Evolutionary conservation across 2,888 invertebrate genomes (phyloP).

Genomic region (Phorcus lineatus): DNA sequence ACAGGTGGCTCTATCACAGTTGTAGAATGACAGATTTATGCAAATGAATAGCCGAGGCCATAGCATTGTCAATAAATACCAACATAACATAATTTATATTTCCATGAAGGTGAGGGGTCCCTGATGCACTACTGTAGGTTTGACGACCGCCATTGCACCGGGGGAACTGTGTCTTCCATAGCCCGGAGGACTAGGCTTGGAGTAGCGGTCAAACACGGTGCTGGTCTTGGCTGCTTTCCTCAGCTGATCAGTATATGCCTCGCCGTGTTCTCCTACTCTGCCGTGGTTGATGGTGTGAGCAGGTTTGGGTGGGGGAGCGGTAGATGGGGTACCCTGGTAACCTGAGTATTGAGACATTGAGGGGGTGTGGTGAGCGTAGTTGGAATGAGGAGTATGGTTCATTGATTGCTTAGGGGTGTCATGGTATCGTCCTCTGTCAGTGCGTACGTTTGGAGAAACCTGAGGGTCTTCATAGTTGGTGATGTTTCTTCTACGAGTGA

Average conservation of each 20-base stretch:
- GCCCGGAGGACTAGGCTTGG: slow-evolving; percentile 36
- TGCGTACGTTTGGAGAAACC: slow-evolving; percentile 39
- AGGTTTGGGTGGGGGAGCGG: slow-evolving; percentile 19
- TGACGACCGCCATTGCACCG: slow-evolving; percentile 51
- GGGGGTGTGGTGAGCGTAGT: neutral
- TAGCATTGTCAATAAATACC: too few species aligned
- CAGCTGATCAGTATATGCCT: slow-evolving; percentile 53
- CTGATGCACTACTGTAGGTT: slow-evolving; percentile 52
- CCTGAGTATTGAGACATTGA: neutral
- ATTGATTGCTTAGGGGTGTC: neutral
- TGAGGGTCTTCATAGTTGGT: slow-evolving; percentile 36
- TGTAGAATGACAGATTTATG: too few species aligned
- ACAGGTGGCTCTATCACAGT: too few species aligned
- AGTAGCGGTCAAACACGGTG: slow-evolving; percentile 56
- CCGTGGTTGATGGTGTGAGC: slow-evolving; percentile 12
- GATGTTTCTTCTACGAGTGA: slow-evolving; percentile 44
- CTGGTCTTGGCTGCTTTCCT: slow-evolving; percentile 49
- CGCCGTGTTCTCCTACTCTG: slow-evolving; percentile 30
- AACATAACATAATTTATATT: neutral
- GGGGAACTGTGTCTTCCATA: slow-evolving; percentile 41
- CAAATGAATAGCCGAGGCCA: too few species aligned
- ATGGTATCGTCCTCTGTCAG: neutral
- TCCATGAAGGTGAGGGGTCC: slow-evolving; percentile 1
- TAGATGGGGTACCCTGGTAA: neutral
- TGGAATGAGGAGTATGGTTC: neutral